Base-by-base conservation (phyloP, 2,888 invertebrate genomes). In the Apodemia mormo region DNA sequence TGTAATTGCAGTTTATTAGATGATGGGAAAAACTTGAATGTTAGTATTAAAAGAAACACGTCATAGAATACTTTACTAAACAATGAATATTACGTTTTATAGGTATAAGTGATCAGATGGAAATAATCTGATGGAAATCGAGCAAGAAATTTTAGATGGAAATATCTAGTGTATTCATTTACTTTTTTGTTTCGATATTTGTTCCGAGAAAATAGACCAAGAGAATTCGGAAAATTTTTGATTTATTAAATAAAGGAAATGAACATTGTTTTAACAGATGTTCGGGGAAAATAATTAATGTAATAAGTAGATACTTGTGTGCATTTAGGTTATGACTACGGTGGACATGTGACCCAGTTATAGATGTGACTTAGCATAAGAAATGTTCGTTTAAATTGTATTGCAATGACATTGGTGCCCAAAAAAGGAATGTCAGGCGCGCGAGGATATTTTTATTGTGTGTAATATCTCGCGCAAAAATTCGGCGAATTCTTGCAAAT, bases 351-450 rank as follows among this genome's bases (percentile, higher is more conserved):
- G 5, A 14, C 5, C 49, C 0, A 49, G 49, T 12, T 49, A 12
- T 1, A 14, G 5, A 5, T 3, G 12, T 10, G 9, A 43, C 9
- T 43, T 43, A 43, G 9, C 43, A 2, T 45, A 10, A 12, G 45
- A 45, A 12, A 45, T 12, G 0, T 12, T 2, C 52, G 22, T 52
- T 22, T 69, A 65, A 66, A 69, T 67, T 70, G 66, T 68, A 67
- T 67, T 56, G 68, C 67, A 66, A 64, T 58, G 61, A 68, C 49
- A 10, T 58, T 69, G 43, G 70, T 33, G 61, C 7, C 5, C 33
- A 61, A n/a, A 61, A 37, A 37, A 37, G 22, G 30, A 61, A 33
- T 4, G 14, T 10, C 61, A 61, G 37, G 61, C 37, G 61, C 61
- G 14, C 37, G 8, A n/a, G 33, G 10, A 37, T 37, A n/a, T 7